Evolutionary conservation across 2,113 vertebrate genomes (phyloP).

Genomic region (Dipodomys spectabilis): DNA sequence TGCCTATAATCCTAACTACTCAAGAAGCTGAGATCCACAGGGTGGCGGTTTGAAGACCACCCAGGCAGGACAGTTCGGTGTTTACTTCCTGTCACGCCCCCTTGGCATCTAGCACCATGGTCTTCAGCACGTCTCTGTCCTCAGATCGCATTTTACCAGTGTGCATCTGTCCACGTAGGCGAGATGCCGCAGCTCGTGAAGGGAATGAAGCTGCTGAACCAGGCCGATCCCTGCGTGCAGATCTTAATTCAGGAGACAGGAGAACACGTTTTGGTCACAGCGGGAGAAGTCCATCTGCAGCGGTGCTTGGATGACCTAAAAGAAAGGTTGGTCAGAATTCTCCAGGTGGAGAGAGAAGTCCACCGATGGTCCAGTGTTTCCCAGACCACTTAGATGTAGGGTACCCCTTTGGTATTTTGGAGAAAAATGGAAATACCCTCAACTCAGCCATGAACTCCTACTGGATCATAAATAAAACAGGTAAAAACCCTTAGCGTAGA

Average conservation of each 20-base stretch:
- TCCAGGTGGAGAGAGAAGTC: constrained; percentile 15
- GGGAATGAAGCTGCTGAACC: constrained; percentile 98
- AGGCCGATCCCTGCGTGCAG: constrained; percentile 96
- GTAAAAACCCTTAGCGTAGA: background rate
- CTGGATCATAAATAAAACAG: background rate
- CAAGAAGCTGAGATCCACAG: too few relatives aligned
- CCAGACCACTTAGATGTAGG: constrained; percentile 45
- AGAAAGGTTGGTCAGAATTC: constrained; percentile 88
- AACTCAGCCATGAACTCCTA: constrained; percentile 15
- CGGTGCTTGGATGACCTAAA: constrained; percentile 97
- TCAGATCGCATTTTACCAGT: background rate
- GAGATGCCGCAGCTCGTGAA: constrained; percentile 96
- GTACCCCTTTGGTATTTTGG: constrained; percentile 65
- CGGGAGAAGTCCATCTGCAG: constrained; percentile 97
- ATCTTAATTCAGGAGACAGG: constrained; percentile 98
- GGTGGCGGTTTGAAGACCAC: too few relatives aligned
- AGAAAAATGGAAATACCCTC: constrained; percentile 55
- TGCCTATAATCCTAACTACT: too few relatives aligned
- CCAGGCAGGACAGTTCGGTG: too few relatives aligned
- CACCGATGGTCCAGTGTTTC: constrained; percentile 44
- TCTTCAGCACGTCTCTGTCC: background rate
- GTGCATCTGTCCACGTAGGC: constrained; percentile 85
- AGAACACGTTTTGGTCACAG: constrained; percentile 97
- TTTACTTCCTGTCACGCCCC: background rate
- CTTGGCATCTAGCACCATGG: background rate